phyloP scores from a whole-genome alignment of 2,888 invertebrate species.

The Lepas anatifera region DNA sequence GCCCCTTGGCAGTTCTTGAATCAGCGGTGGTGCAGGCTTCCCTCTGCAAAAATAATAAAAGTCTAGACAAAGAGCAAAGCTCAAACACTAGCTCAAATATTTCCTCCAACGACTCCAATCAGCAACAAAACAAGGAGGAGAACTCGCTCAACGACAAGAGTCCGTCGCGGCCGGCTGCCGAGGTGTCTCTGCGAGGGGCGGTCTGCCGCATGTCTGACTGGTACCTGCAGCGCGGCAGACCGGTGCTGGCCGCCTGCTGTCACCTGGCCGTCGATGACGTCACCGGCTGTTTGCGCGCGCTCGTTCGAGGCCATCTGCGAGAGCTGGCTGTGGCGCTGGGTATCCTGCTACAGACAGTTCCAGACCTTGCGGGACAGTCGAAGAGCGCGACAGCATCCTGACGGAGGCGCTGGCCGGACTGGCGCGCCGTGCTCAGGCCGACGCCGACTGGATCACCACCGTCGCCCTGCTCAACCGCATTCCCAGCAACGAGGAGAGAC shows the following conservation, averaged over 20 bases:
- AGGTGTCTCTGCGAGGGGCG: no score
- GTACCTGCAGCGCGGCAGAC: slow-evolving; percentile 33
- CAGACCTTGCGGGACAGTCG: no score
- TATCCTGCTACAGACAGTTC: no score
- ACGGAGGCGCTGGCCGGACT: not conserved
- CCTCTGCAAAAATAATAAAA: no score
- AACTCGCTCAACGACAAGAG: no score
- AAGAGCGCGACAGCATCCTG: not conserved
- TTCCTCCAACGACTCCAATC: no score
- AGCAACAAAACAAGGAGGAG: no score
- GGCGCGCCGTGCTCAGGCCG: not conserved
- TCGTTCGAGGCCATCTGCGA: slow-evolving; percentile 34
- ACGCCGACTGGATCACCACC: not conserved
- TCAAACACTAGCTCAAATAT: no score
- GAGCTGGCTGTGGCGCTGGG: slow-evolving; percentile 33
- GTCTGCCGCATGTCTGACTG: slow-evolving; percentile 32
- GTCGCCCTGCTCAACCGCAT: not conserved
- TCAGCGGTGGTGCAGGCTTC: not conserved
- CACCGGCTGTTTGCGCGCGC: slow-evolving; percentile 31
- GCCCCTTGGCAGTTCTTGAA: not conserved
- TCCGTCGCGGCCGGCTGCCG: no score
- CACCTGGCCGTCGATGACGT: slow-evolving; percentile 33
- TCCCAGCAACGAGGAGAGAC: not conserved
- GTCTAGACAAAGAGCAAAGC: no score
- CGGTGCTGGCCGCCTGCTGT: slow-evolving; percentile 35